Conservation (phyloP, 2,797 vertebrate species). For the Spinus pinus region DNA sequence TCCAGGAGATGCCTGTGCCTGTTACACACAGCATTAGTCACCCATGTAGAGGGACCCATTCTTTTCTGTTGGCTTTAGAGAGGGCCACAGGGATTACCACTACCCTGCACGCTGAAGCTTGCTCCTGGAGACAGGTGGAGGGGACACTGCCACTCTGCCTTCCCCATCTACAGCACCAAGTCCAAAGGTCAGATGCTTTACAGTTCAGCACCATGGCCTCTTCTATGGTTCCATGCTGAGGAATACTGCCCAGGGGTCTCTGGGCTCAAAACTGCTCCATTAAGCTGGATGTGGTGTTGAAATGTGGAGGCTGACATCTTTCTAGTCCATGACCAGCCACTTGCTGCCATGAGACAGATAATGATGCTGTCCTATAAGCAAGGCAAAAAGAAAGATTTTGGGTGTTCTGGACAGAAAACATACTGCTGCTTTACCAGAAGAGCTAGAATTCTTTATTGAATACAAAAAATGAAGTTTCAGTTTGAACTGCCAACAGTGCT, state of each 20-base stretch:
- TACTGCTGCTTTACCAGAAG: background rate
- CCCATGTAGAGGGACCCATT: background rate
- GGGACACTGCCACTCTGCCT: background rate
- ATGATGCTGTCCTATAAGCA: background rate
- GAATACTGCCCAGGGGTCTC: background rate
- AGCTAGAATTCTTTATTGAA: background rate
- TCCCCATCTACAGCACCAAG: background rate
- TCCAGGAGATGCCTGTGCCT: background rate
- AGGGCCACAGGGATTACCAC: background rate
- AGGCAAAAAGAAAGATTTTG: background rate
- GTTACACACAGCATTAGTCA: too few species aligned
- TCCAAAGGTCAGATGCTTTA: background rate
- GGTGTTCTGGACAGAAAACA: background rate
- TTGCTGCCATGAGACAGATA: background rate
- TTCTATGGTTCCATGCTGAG: background rate
- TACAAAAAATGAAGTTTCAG: background rate
- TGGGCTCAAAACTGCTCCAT: background rate
- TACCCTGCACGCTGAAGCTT: accelerated
- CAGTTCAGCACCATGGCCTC: background rate
- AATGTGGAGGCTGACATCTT: background rate
- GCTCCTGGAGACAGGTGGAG: background rate
- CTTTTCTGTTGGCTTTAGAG: background rate
- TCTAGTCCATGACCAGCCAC: background rate
- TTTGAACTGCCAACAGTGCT: background rate
- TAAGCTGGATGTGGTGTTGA: background rate